Conservation (phyloP, 1,140 invertebrate genomes). For the Pseudomyrmex gracilis region DNA sequence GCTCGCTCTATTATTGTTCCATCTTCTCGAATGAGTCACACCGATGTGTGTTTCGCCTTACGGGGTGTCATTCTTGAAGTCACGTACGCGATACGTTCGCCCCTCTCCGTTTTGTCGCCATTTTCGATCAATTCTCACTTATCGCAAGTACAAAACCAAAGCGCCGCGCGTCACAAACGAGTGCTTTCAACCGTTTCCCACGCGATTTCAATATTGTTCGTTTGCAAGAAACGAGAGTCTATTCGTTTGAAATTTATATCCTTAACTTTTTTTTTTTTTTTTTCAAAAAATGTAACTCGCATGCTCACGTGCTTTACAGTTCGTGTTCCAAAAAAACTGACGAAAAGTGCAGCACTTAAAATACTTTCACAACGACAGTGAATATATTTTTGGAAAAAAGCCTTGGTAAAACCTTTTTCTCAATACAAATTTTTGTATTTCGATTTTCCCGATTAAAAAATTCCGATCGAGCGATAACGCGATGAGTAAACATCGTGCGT, state of each 20-base stretch:
- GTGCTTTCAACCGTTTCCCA: too few relatives aligned
- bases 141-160: constrained; percentile 32
- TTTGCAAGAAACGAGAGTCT: not conserved
- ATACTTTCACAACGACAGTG: not conserved
- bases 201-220: not conserved
- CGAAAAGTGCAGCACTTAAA: not conserved
- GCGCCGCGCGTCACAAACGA: not conserved
- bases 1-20: constrained; percentile 38
- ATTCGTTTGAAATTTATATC: not conserved
- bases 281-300: too few relatives aligned
- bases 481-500: constrained; percentile 33
- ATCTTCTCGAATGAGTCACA: constrained; percentile 52
- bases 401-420: too few relatives aligned
- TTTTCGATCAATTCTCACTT: constrained; percentile 41
- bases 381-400: not conserved
- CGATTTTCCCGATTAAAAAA: constrained; percentile 35
- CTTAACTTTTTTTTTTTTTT: too few relatives aligned
- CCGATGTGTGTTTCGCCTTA: constrained; percentile 30
- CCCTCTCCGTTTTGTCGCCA: constrained; percentile 24
- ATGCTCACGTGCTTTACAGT: too few relatives aligned
- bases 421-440: not conserved
- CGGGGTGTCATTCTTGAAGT: constrained; percentile 58
- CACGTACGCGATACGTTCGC: constrained; percentile 51
- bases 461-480: constrained; percentile 10
- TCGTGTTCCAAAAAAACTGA: too few relatives aligned